Conservation (phyloP, 2,113 vertebrate species). For the Ictalurus furcatus region DNA sequence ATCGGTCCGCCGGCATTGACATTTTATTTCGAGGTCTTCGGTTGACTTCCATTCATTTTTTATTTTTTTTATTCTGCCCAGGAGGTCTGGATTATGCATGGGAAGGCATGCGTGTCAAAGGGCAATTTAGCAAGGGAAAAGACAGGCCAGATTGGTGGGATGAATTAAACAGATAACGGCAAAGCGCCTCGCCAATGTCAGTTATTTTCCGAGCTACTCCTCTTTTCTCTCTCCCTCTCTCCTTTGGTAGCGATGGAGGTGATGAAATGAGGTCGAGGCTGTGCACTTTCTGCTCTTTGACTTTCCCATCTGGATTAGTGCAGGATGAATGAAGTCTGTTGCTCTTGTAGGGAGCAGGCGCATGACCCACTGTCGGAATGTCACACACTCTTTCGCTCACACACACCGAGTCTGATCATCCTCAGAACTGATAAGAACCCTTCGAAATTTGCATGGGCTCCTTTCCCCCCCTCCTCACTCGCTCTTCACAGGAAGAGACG, state of each 20-base stretch:
- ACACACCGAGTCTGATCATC: conserved; percentile 28
- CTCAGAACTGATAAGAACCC: conserved; percentile 43
- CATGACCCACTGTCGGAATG: conserved; percentile 69
- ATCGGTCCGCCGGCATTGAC: conserved; percentile 73
- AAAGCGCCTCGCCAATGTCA: conserved; percentile 74
- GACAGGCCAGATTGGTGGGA: conserved; percentile 81
- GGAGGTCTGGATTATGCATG: conserved; percentile 79
- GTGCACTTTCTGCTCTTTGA: conserved; percentile 84
- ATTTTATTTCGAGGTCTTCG: conserved; percentile 77
- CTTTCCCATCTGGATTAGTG: conserved; percentile 85
- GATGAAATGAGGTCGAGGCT: conserved; percentile 82
- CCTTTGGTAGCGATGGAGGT: conserved; percentile 72
- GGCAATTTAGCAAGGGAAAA: conserved; percentile 81
- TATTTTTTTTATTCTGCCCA: conserved; percentile 78
- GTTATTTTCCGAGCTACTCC: conserved; percentile 72
- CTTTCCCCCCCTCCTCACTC: neutral
- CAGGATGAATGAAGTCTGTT: conserved; percentile 82
- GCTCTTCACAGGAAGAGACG: conserved; percentile 12
- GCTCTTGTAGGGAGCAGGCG: conserved; percentile 76
- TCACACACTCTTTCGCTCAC: conserved; percentile 27
- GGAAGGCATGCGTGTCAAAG: conserved; percentile 84
- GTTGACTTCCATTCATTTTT: conserved; percentile 70
- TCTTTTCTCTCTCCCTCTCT: conserved; percentile 48
- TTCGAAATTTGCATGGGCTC: conserved; percentile 43
- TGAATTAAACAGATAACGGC: conserved; percentile 82